Evolutionary conservation across 2,797 vertebrate genomes (phyloP).

Genomic region (Hybognathus amarus): DNA sequence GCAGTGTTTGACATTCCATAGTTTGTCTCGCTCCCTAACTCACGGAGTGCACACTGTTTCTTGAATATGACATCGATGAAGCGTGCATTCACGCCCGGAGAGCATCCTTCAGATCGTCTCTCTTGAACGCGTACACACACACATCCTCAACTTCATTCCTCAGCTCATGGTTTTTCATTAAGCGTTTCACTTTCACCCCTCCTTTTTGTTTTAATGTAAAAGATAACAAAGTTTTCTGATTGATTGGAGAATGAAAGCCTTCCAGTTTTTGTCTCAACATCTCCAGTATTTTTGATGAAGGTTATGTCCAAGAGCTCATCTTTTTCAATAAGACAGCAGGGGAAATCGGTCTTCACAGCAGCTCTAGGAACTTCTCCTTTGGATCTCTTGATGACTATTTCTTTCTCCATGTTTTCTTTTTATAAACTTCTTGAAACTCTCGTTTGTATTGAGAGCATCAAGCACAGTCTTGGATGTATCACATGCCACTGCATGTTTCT

Average conservation of each 20-base stretch:
- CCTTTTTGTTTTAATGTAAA: slow-evolving; percentile 60
- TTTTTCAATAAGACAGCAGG: slow-evolving; percentile 40
- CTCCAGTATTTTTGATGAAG: not conserved
- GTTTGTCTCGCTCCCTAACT: fast-evolving
- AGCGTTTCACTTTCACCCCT: not conserved
- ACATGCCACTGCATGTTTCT: not conserved
- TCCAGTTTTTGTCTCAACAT: no score
- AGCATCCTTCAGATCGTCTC: slow-evolving; percentile 61
- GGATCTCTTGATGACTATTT: slow-evolving; percentile 26
- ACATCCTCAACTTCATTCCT: not conserved
- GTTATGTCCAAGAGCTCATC: slow-evolving; percentile 6
- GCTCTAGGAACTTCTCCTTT: not conserved
- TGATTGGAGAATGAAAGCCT: not conserved
- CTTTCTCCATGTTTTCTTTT: not conserved
- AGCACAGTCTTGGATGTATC: not conserved
- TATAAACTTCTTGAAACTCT: not conserved
- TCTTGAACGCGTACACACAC: slow-evolving; percentile 56
- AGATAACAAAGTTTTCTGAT: slow-evolving; percentile 47
- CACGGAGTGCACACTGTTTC: not conserved
- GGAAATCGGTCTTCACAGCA: not conserved
- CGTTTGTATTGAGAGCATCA: not conserved
- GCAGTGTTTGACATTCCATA: slow-evolving; percentile 16
- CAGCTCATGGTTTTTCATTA: slow-evolving; percentile 58
- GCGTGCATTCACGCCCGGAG: slow-evolving; percentile 65
- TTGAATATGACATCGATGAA: not conserved